A percentile compares a stretch with the other conserved stretches of the same genome.
Conservation (phyloP, 2,888 invertebrate genomes). For the Tiliacea citrago region DNA sequence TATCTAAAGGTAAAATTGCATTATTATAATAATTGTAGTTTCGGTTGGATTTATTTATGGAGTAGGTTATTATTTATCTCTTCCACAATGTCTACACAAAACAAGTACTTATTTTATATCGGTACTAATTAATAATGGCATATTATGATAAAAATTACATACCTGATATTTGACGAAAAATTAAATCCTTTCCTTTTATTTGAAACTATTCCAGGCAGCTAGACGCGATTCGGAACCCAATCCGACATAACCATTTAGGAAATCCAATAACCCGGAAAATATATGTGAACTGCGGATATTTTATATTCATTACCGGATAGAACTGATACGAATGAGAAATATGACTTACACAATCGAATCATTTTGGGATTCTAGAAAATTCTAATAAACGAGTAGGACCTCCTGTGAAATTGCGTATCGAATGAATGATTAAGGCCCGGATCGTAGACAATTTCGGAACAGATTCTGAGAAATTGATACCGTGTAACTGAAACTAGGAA, state of each 20-base stretch:
- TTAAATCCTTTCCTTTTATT: neutral
- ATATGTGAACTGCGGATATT: conserved; percentile 41
- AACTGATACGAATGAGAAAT: conserved; percentile 28
- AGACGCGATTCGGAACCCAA: conserved; percentile 16
- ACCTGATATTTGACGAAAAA: neutral
- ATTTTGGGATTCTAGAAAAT: conserved; percentile 21
- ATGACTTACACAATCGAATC: conserved; percentile 22
- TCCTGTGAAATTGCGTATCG: conserved; percentile 21
- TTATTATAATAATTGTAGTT: too few species aligned
- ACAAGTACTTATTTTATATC: neutral
- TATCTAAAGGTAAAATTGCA: too few species aligned
- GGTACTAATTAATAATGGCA: too few species aligned
- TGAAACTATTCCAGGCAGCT: conserved; percentile 25
- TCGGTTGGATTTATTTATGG: neutral
- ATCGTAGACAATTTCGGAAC: conserved; percentile 16
- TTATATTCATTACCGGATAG: conserved; percentile 48
- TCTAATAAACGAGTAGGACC: conserved; percentile 21
- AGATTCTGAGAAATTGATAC: conserved; percentile 11
- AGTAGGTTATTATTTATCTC: neutral
- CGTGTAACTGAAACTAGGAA: conserved; percentile 30
- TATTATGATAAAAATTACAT: neutral
- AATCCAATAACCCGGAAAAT: conserved; percentile 50
- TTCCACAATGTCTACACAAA: neutral
- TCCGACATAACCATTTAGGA: conserved; percentile 35
- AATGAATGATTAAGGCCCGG: conserved; percentile 20